Evolutionary conservation across 2,113 vertebrate genomes (phyloP).

Genomic region (Melierax canorus): DNA sequence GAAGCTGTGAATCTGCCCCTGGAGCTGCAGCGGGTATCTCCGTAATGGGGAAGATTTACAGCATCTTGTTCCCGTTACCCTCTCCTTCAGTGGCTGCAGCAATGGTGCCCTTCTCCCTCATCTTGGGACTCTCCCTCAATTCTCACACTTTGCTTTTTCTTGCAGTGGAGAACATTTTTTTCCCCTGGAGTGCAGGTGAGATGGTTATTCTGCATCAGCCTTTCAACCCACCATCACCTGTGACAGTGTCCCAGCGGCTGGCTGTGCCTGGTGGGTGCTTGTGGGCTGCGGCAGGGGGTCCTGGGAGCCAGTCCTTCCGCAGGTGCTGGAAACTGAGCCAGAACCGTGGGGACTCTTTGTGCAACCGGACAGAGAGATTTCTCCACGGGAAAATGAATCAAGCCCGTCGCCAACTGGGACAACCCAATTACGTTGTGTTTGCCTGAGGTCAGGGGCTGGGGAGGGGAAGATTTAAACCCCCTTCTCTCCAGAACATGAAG

Average conservation of each 20-base stretch:
- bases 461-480: background rate
- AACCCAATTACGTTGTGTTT: background rate
- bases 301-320: background rate
- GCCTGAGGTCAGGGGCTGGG: background rate
- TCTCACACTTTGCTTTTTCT: background rate
- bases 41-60: background rate
- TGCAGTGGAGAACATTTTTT: background rate
- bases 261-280: background rate
- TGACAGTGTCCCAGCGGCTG: accelerated
- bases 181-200: background rate
- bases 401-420: background rate
- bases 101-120: background rate
- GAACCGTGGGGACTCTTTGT: background rate
- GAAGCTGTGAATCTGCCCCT: accelerated
- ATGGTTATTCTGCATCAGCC: background rate
- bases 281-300: accelerated
- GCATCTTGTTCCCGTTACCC: background rate
- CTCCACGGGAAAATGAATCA: background rate
- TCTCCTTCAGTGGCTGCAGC: background rate
- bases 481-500: background rate
- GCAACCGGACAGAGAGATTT: background rate
- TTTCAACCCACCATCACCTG: accelerated
- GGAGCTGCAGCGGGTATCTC: background rate
- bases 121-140: background rate
- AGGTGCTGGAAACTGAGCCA: background rate